Conservation (phyloP, 1,140 invertebrate species). For the Bombus consobrinus region DNA sequence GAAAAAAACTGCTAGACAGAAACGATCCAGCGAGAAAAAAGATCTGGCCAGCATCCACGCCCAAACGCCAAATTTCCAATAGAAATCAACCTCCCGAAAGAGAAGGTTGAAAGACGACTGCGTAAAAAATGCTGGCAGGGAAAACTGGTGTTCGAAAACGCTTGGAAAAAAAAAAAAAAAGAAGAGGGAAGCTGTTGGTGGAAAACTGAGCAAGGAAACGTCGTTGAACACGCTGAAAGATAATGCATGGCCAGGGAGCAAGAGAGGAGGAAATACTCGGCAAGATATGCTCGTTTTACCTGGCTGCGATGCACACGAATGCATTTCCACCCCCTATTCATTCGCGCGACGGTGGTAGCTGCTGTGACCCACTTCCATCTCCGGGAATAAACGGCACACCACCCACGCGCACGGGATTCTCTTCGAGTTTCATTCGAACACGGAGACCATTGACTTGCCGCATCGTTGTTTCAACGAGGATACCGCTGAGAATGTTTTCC, state of each 20-base stretch:
- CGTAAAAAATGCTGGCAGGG: neutral
- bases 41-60: neutral
- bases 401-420: constrained; percentile 61
- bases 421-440: constrained; percentile 11
- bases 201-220: neutral
- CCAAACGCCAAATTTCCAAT: neutral
- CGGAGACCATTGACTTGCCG: constrained; percentile 38
- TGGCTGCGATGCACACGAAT: constrained; percentile 38
- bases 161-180: too few relatives aligned
- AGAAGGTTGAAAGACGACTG: neutral
- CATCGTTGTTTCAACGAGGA: neutral
- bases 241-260: constrained; percentile 27
- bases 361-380: constrained; percentile 70
- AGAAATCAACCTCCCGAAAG: neutral
- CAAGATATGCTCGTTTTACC: neutral
- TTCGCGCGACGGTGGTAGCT: constrained; percentile 52
- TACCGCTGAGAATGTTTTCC: neutral
- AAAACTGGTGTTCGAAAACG: neutral
- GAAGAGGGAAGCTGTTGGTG: neutral
- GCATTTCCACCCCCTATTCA: constrained; percentile 70
- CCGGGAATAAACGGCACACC: constrained; percentile 64
- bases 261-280: neutral
- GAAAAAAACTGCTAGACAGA: neutral
- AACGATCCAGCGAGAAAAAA: neutral
- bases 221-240: constrained; percentile 6